Base-by-base conservation (phyloP, 2,113 vertebrate species). In the Lepisosteus oculatus region DNA sequence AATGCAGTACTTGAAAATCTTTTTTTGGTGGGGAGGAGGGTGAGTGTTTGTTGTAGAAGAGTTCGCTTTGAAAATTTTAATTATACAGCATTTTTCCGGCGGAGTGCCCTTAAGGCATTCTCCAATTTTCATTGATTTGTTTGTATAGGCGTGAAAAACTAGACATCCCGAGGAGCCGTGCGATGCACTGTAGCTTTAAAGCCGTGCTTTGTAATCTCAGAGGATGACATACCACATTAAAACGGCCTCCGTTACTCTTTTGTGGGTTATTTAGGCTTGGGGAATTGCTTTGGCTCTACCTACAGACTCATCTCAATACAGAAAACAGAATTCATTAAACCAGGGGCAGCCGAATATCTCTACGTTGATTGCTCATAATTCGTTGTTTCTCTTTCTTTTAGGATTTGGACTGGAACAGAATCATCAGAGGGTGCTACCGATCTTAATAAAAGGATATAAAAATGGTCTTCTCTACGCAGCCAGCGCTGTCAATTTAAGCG, bases 101-200 rank as follows among this genome's bases (percentile, higher is more conserved):
- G 47, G 47, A 51, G 47, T 51, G 47, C 47, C 5, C 47, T 5
- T 9, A 51, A 51, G 5, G 47, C 5, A 5, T 51, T 2, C 29
- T 47, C 44, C 65, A 17, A 13, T 56, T 64, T 65, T 43, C 51
- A 29, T 63, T 42, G 47, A 66, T 47, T 59, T 57, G 47, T 9
- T 51, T 51, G 43, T 43, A 45, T 29, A 6, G 14, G 6, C 11
- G 45, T 29, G 43, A 55, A 66, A 55, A 65, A 55, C 3, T 45
- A 44, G 3, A 17, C 3, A 45, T 42, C 71, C 8, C 55, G 0
- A 47, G 43, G 11, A 43, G 63, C 55, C 7, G 5, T 45, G 47
- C 17, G 3, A 61, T 72, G 62, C 45, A 43, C 70, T 61, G 71
- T 72, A 65, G 64, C 71, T 67, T 72, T 72, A 72, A 61, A 14